Evolutionary conservation across 2,113 vertebrate genomes (phyloP).

Genomic region (Felis catus): DNA sequence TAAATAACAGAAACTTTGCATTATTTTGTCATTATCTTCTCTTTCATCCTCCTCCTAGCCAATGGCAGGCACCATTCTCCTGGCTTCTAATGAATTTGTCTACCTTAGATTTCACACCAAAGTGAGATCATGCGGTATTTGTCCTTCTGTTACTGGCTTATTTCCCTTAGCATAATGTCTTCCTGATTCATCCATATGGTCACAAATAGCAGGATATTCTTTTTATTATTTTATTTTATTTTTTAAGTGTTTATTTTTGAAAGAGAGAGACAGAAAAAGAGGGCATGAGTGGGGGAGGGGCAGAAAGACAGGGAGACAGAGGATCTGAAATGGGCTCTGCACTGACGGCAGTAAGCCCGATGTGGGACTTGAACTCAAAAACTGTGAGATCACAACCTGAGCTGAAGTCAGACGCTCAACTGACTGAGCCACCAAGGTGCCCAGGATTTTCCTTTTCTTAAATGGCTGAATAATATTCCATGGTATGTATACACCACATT

Average conservation of each 20-base stretch:
- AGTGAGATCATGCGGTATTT: not conserved
- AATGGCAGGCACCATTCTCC: not conserved
- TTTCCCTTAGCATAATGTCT: not conserved
- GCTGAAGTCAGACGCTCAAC: too few species aligned
- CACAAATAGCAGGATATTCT: not conserved
- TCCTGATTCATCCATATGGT: not conserved
- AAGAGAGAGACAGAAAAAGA: too few species aligned
- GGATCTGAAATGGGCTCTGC: too few species aligned
- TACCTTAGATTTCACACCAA: not conserved
- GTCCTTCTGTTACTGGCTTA: not conserved
- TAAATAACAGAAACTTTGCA: not conserved
- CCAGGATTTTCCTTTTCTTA: not conserved
- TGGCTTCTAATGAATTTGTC: not conserved
- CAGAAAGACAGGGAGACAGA: too few species aligned
- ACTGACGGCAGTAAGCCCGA: too few species aligned
- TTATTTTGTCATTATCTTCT: not conserved
- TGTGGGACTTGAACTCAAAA: too few species aligned
- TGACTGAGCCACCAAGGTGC: too few species aligned
- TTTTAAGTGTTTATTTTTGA: too few species aligned
- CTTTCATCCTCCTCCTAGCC: not conserved
- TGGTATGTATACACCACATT: not conserved
- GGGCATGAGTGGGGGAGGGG: too few species aligned
- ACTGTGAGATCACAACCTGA: too few species aligned
- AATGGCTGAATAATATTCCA: not conserved
- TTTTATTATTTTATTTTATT: not conserved